phyloP scores from a whole-genome alignment of 2,797 vertebrate species.

The Anableps anableps region DNA sequence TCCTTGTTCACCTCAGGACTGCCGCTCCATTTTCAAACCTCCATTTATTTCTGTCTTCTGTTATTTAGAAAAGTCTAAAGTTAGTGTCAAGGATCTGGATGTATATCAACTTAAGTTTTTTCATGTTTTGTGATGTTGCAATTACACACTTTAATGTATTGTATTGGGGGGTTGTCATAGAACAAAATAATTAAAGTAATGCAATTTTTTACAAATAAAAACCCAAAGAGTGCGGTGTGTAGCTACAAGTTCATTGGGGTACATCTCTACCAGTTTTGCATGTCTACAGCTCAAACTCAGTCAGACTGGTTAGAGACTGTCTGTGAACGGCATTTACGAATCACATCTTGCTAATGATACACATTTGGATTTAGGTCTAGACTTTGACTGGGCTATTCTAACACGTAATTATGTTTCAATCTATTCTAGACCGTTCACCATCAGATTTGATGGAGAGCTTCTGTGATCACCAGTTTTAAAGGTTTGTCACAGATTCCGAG shows the following conservation, averaged over 20 bases:
- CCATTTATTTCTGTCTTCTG: not conserved
- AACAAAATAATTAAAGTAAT: not conserved
- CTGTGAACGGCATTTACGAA: not conserved
- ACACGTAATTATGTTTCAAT: too few species aligned
- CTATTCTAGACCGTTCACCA: too few species aligned
- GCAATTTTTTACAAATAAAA: not conserved
- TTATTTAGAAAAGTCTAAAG: not conserved
- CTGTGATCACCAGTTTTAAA: not conserved
- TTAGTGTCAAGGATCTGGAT: not conserved
- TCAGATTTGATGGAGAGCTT: not conserved
- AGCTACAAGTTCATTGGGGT: not conserved
- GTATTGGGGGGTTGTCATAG: not conserved
- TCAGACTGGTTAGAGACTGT: too few species aligned
- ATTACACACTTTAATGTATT: not conserved
- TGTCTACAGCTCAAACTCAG: not conserved
- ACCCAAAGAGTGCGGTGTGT: not conserved
- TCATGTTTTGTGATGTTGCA: not conserved
- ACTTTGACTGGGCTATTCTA: not conserved
- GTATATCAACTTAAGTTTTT: not conserved
- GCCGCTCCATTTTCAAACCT: not conserved
- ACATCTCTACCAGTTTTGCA: not conserved
- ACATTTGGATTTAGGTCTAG: not conserved
- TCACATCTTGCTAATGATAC: not conserved
- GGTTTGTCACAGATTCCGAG: not conserved
- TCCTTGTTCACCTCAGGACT: constrained; percentile 24